These are phyloP conservation scores for Apotomis turbidana DNA, from an alignment of 2,888 invertebrate species.

Conservation along the genomic window DNA sequence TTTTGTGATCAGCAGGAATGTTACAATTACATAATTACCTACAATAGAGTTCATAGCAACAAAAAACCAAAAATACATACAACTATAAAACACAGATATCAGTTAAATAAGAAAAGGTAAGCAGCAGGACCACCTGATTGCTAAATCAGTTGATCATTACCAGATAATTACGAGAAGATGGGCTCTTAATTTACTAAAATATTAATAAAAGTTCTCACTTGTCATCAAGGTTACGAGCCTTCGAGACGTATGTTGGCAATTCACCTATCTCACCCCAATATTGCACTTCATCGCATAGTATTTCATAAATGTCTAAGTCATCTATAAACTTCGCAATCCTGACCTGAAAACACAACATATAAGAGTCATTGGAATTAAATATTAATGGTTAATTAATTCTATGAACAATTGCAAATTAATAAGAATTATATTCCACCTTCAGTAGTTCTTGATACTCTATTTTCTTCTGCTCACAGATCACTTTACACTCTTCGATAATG, in stretches of 20 bases:
- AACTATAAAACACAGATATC: too few relatives aligned
- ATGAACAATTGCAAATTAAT: not conserved
- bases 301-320: constrained; percentile 90
- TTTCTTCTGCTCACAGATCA: constrained; percentile 91
- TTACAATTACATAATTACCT: too few relatives aligned
- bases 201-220: constrained; percentile 63
- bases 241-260: constrained; percentile 91
- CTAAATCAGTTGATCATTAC: too few relatives aligned
- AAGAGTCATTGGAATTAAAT: not conserved
- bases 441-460: constrained; percentile 93
- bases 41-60: too few relatives aligned
- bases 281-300: constrained; percentile 93
- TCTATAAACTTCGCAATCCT: constrained; percentile 92
- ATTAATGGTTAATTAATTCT: too few relatives aligned
- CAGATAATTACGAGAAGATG: too few relatives aligned
- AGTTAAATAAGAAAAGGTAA: too few relatives aligned
- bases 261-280: constrained; percentile 94
- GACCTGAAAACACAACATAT: constrained; percentile 53
- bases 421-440: constrained; percentile 68
- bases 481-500: constrained; percentile 92
- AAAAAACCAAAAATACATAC: too few relatives aligned
- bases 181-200: not conserved
- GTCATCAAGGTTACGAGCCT: constrained; percentile 90
- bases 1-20: too few relatives aligned
- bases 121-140: too few relatives aligned